phyloP scores from a whole-genome alignment of 1,140 invertebrate genomes.

The Caenorhabditis brenneri region DNA sequence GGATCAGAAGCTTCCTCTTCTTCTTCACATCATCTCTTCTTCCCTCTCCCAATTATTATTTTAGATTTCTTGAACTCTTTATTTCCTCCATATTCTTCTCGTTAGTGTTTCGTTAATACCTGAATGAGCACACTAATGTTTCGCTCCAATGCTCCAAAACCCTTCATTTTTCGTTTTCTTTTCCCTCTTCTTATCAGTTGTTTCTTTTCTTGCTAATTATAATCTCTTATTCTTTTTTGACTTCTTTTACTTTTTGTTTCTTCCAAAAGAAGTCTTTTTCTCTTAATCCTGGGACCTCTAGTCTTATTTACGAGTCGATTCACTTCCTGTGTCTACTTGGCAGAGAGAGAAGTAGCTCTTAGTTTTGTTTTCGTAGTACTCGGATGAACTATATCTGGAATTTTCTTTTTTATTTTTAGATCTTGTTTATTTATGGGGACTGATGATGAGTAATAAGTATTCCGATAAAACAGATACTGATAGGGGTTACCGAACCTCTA shows the following conservation, averaged over 20 bases:
- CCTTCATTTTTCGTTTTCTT: neutral
- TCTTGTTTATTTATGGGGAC: too few relatives aligned
- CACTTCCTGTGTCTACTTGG: slow-evolving; percentile 20
- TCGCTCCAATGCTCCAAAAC: neutral
- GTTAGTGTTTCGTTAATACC: too few relatives aligned
- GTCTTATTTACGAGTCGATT: slow-evolving; percentile 29
- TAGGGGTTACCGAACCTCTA: too few relatives aligned
- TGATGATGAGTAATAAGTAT: too few relatives aligned
- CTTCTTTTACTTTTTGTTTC: neutral
- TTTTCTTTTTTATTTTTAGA: too few relatives aligned
- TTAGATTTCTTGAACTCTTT: neutral
- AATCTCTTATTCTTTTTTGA: neutral
- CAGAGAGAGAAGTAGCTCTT: neutral
- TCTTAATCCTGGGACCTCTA: neutral
- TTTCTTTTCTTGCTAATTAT: neutral
- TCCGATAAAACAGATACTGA: too few relatives aligned
- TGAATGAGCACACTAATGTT: neutral
- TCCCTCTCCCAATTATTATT: neutral
- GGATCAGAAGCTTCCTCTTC: too few relatives aligned
- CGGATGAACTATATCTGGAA: neutral
- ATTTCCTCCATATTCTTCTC: neutral
- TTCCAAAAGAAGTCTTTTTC: neutral
- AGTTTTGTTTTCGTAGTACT: slow-evolving; percentile 11
- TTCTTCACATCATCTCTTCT: too few relatives aligned
- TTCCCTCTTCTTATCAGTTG: neutral